These are phyloP conservation scores for Babyrousa celebensis DNA, from an alignment of 2,797 vertebrate species.

Conservation along the genomic window DNA sequence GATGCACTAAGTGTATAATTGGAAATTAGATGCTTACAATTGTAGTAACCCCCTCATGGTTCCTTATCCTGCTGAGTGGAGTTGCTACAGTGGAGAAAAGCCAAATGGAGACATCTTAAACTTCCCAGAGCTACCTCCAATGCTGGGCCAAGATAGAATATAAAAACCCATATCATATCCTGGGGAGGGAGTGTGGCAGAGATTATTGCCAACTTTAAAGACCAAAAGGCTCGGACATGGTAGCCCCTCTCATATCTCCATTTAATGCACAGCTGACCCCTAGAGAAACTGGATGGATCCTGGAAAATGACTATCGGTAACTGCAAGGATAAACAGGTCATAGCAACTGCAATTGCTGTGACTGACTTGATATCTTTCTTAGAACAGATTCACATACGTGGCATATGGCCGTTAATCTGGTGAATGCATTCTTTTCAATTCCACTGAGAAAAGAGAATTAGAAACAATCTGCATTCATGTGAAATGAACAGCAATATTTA, in stretches of 20 bases:
- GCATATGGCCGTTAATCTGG: background rate
- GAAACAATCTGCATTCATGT: background rate
- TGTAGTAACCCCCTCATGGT: background rate
- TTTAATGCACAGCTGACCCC: background rate
- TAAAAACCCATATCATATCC: background rate
- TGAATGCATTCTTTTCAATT: background rate
- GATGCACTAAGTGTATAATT: background rate
- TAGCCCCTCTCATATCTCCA: background rate
- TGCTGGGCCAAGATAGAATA: background rate
- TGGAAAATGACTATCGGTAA: background rate
- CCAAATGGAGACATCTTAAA: constrained; percentile 5
- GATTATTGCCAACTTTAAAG: background rate
- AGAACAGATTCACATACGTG: background rate
- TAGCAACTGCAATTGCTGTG: background rate
- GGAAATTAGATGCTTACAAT: background rate
- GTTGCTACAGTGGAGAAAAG: background rate
- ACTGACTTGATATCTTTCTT: background rate
- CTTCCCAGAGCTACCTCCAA: background rate
- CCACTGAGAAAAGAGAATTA: background rate
- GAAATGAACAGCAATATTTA: background rate
- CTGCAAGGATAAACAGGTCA: background rate
- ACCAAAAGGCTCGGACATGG: background rate
- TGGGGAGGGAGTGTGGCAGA: background rate
- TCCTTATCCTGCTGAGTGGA: background rate
- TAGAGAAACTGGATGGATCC: background rate